phyloP scores from a whole-genome alignment of 2,797 vertebrate species.

The Enteromius thamalakanensis region DNA sequence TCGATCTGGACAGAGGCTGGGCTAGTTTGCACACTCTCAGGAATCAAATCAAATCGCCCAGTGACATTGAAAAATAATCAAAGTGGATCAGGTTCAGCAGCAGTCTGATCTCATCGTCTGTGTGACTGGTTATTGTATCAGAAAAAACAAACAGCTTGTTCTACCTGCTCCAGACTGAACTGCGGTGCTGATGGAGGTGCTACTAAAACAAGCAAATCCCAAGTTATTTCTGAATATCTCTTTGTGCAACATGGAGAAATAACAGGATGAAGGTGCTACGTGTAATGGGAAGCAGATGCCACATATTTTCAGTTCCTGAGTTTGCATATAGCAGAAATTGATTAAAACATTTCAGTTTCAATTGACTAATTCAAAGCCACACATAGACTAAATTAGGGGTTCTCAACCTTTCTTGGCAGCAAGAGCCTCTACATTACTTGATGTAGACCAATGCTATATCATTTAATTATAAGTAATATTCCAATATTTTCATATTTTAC shows the following conservation, averaged over 20 bases:
- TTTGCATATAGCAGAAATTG: neutral
- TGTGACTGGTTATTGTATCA: slow-evolving; percentile 23
- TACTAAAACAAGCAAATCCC: slow-evolving; percentile 29
- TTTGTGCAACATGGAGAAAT: slow-evolving; percentile 4
- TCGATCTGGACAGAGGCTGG: neutral
- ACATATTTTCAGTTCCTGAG: neutral
- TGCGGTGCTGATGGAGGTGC: slow-evolving; percentile 13
- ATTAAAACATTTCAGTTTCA: neutral
- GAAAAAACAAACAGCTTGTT: slow-evolving; percentile 38
- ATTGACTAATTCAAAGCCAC: neutral
- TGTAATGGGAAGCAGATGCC: slow-evolving; percentile 21
- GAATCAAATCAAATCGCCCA: slow-evolving; percentile 8
- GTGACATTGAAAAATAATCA: slow-evolving; percentile 44
- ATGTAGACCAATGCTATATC: neutral
- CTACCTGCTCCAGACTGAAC: slow-evolving; percentile 22
- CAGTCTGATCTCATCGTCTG: neutral
- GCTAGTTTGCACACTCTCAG: neutral
- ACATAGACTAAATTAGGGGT: neutral
- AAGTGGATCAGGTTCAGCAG: slow-evolving; percentile 31
- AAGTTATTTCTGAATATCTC: slow-evolving; percentile 15
- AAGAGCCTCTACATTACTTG: neutral
- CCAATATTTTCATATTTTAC: neutral
- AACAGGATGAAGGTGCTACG: neutral
- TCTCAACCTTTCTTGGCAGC: neutral
- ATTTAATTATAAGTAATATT: neutral